Conservation (phyloP, 1,140 invertebrate species). For the Drosophila guanche region DNA sequence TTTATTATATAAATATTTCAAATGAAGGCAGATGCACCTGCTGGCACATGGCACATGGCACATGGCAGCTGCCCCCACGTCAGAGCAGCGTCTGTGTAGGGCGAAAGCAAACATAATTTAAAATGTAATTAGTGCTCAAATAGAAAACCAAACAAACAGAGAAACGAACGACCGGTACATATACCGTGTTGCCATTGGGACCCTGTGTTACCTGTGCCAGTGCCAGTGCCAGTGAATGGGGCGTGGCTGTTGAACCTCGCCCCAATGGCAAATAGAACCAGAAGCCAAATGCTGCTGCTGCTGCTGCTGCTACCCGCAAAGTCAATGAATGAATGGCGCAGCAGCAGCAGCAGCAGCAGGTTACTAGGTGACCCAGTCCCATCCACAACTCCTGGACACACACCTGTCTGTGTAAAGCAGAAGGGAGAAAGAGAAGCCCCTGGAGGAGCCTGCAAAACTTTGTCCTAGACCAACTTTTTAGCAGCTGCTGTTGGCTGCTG, state of each 20-base stretch:
- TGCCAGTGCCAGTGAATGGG: slow-evolving; percentile 21
- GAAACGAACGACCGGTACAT: slow-evolving; percentile 2
- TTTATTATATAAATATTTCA: slow-evolving; percentile 81
- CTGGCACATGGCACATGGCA: slow-evolving; percentile 18
- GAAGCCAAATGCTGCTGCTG: slow-evolving; percentile 13
- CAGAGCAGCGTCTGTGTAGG: slow-evolving; percentile 48
- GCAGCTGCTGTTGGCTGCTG: slow-evolving; percentile 36
- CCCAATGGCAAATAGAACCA: slow-evolving; percentile 54
- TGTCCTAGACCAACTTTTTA: slow-evolving; percentile 81
- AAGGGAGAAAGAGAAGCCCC: too few relatives aligned
- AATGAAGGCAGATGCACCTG: slow-evolving; percentile 43
- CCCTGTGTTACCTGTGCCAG: too few relatives aligned
- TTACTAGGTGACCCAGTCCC: slow-evolving; percentile 81
- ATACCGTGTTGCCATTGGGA: slow-evolving; percentile 2
- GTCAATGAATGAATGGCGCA: slow-evolving; percentile 64
- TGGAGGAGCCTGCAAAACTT: slow-evolving; percentile 44
- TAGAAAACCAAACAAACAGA: slow-evolving; percentile 79
- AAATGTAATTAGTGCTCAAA: slow-evolving; percentile 82
- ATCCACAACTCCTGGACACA: slow-evolving; percentile 37
- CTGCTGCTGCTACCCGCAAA: slow-evolving; percentile 40
- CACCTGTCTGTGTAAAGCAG: neutral
- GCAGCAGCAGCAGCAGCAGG: slow-evolving; percentile 58
- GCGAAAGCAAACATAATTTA: slow-evolving; percentile 81
- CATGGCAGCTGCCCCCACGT: neutral
- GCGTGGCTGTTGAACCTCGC: slow-evolving; percentile 16